A percentile compares a stretch with the other conserved stretches of the same genome.
These are phyloP conservation scores for Columba janthina DNA, from an alignment of 2,113 vertebrate genomes.

Conservation along the genomic window DNA sequence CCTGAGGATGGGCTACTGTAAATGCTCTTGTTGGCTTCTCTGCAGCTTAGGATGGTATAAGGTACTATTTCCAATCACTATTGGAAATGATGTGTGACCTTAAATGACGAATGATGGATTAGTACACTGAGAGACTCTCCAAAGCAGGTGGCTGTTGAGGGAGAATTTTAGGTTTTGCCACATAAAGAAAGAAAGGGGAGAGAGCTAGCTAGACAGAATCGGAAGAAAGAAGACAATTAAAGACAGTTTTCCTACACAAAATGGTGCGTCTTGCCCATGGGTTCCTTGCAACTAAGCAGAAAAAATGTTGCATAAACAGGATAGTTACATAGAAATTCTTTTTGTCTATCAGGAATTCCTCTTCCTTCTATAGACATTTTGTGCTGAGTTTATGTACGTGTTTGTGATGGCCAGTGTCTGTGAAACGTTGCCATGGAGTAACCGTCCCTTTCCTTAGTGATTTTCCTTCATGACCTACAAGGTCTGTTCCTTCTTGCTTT, in stretches of 20 bases:
- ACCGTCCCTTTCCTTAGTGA: background rate
- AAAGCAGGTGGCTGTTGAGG: background rate
- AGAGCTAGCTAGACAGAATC: accelerated
- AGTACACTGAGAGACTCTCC: background rate
- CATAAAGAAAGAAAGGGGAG: background rate
- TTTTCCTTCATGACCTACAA: background rate
- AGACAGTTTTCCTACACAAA: background rate
- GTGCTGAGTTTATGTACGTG: background rate
- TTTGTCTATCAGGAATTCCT: background rate
- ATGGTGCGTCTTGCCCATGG: background rate
- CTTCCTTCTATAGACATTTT: background rate
- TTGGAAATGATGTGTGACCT: background rate
- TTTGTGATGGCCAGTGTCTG: background rate
- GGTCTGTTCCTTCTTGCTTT: background rate
- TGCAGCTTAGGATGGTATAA: background rate
- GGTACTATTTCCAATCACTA: background rate
- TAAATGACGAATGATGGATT: background rate
- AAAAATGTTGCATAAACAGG: background rate
- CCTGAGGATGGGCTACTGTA: background rate
- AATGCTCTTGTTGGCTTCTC: background rate
- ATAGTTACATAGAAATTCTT: background rate
- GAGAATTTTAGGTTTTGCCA: background rate
- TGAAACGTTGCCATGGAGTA: background rate
- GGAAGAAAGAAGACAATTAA: background rate
- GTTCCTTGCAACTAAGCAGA: background rate